These are phyloP conservation scores for Chloropsis cyanopogon DNA, from an alignment of 2,113 vertebrate genomes.

Conservation along the genomic window DNA sequence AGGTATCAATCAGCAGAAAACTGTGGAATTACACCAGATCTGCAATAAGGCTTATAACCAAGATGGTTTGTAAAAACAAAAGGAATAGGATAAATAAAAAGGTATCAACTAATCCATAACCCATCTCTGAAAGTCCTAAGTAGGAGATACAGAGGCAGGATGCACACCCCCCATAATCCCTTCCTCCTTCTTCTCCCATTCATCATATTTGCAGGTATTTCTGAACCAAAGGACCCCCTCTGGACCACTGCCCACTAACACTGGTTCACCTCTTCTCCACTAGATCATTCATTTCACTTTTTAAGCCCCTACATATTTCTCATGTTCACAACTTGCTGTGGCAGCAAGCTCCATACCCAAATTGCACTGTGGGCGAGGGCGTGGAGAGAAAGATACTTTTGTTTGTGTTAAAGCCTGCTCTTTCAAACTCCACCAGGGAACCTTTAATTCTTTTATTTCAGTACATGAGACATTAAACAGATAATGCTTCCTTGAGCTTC, in stretches of 20 bases:
- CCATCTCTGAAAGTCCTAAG: background rate
- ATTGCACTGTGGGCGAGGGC: background rate
- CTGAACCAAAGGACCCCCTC: background rate
- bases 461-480: background rate
- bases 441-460: background rate
- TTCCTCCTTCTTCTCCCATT: background rate
- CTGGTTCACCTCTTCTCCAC: background rate
- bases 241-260: background rate
- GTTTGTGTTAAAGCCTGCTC: background rate
- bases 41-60: background rate
- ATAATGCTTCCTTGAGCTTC: background rate
- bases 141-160: background rate
- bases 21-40: rapidly evolving
- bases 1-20: background rate
- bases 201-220: background rate
- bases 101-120: background rate
- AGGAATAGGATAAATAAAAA: background rate
- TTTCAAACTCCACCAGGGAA: background rate
- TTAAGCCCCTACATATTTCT: background rate
- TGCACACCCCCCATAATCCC: background rate
- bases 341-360: background rate
- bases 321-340: rapidly evolving
- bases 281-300: background rate
- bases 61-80: background rate
- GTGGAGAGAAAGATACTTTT: background rate